Evolutionary conservation across 2,888 invertebrate species (phyloP), one percentile per base, ranked within the genome.

Genomic region (Hypsopygia costalis): DNA sequence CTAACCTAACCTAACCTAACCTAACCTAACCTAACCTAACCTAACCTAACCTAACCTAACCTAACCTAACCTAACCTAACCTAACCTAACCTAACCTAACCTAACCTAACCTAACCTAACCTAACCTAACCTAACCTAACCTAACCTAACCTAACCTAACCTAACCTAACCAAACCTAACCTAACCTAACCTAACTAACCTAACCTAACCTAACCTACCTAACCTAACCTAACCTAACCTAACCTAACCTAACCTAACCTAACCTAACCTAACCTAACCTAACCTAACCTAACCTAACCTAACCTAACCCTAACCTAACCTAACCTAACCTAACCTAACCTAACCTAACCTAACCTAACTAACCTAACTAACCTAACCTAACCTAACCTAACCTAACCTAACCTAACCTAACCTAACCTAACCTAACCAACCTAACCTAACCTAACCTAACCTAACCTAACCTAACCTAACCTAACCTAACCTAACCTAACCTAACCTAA

Each of bases 181-280:
- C 27, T 27, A 27, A 27, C 27, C 27, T 27, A 27, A 27, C 27
- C 27, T 27, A 27, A 27, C 27, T 27, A 37, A 37, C 36, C 36
- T 37, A 37, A 37, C 36, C 36, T 37, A 37, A 37, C 36, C 36
- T 37, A 37, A 37, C 36, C 36, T 37, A 37, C 36, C 36, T 37
- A 37, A 37, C 36, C 36, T 37, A 31, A 31, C 36, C 22, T 37
- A 28, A 12, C 22, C 36, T 31, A 31, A 12, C 31, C 22, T 31
- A 28, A 37, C 22, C 16, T 20, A 28, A 12, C 21, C 36, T 36
- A 29, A 36, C 36, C 36, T 36, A 36, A 36, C 36, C 36, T 36
- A 36, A 36, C 36, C 36, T 36, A 36, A 36, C 36, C 36, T 27
- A 25, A 34, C 25, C 25, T 34, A 25, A 25, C 34, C 25, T 25